phyloP scores from a whole-genome alignment of 1,140 invertebrate species.

The Microvelia longipes region DNA sequence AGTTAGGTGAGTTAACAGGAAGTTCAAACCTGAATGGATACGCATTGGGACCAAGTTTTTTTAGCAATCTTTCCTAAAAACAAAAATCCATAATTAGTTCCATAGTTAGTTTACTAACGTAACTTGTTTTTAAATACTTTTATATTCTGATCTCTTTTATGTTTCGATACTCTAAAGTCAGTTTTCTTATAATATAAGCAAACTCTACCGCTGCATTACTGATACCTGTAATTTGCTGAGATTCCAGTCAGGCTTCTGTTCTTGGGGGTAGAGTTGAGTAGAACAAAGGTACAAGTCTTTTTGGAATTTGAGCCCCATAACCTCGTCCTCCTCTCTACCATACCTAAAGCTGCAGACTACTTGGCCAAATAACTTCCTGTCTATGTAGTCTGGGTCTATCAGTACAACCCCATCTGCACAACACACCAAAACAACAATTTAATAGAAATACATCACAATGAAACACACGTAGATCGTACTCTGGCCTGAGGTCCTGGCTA shows the following conservation, averaged over 20 bases:
- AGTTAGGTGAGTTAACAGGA: constrained; percentile 67
- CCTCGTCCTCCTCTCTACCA: constrained; percentile 94
- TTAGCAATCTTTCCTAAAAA: constrained; percentile 69
- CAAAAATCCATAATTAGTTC: background rate
- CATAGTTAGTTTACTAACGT: too few relatives aligned
- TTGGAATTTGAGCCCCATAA: constrained; percentile 93
- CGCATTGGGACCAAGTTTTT: constrained; percentile 82
- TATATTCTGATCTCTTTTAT: too few relatives aligned
- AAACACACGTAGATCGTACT: too few relatives aligned
- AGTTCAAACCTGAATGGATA: constrained; percentile 78
- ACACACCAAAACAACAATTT: background rate
- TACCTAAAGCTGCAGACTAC: constrained; percentile 93
- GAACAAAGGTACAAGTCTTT: constrained; percentile 87
- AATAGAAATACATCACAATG: too few relatives aligned
- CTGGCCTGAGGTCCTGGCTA: too few relatives aligned
- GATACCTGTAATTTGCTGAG: constrained; percentile 47
- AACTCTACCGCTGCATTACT: too few relatives aligned
- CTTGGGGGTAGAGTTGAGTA: constrained; percentile 67
- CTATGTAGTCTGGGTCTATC: constrained; percentile 79
- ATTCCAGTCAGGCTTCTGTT: constrained; percentile 40
- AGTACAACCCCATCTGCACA: constrained; percentile 78
- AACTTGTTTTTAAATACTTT: too few relatives aligned
- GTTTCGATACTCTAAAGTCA: too few relatives aligned
- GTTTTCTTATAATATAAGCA: too few relatives aligned
- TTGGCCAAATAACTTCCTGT: constrained; percentile 79